These are phyloP conservation scores for Hypomesus transpacificus DNA, from an alignment of 2,113 vertebrate genomes.

Conservation along the genomic window DNA sequence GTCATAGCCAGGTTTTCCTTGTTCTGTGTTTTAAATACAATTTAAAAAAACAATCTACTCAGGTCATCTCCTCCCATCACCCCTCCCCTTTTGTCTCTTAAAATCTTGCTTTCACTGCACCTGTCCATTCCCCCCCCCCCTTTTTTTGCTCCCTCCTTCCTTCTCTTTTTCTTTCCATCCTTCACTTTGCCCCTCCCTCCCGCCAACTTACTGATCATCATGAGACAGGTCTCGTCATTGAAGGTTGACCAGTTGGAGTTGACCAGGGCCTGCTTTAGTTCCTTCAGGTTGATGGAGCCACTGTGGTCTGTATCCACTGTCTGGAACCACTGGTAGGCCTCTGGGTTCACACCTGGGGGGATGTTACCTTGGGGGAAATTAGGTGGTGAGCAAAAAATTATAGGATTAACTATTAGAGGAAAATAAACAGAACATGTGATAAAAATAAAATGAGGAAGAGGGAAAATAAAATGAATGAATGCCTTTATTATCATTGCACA, in stretches of 20 bases:
- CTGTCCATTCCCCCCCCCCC: too few species aligned
- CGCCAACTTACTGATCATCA: slow-evolving; percentile 91
- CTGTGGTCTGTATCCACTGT: slow-evolving; percentile 86
- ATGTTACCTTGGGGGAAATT: slow-evolving; percentile 67
- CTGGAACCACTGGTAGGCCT: slow-evolving; percentile 92
- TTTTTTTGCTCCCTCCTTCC: not conserved
- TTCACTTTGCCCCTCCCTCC: not conserved
- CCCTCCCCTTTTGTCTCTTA: too few species aligned
- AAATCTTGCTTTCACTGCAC: too few species aligned
- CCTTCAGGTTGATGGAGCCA: slow-evolving; percentile 85
- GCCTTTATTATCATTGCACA: too few species aligned
- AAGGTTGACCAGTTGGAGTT: slow-evolving; percentile 94
- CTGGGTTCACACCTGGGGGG: slow-evolving; percentile 81
- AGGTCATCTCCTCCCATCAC: too few species aligned
- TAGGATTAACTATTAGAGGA: not conserved
- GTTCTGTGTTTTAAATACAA: too few species aligned
- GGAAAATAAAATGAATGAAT: not conserved
- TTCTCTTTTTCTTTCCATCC: not conserved
- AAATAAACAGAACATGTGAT: not conserved
- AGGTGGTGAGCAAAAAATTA: not conserved
- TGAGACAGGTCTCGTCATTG: slow-evolving; percentile 89
- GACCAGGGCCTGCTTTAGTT: slow-evolving; percentile 90
- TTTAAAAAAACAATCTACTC: too few species aligned
- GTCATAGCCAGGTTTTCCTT: too few species aligned
- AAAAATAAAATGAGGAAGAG: not conserved